phyloP scores from a whole-genome alignment of 2,113 vertebrate species.

The Casuarius casuarius region DNA sequence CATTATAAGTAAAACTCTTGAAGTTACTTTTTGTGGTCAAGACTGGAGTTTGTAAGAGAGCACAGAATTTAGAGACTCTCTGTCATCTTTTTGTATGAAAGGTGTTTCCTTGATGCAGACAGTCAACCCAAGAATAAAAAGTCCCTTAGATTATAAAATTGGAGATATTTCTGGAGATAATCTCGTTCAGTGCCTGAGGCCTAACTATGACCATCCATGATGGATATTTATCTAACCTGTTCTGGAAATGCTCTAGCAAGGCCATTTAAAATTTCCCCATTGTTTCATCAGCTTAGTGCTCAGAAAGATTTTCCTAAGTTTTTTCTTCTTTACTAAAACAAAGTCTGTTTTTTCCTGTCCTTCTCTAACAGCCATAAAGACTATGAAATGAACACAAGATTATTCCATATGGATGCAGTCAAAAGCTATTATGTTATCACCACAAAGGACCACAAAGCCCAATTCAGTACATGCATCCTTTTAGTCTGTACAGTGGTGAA shows the following conservation, averaged over 20 bases:
- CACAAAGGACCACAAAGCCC: background rate
- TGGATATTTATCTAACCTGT: background rate
- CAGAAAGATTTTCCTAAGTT: background rate
- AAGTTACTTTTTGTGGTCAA: background rate
- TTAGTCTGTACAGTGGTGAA: background rate
- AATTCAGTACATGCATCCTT: background rate
- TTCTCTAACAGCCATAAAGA: background rate
- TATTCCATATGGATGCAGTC: background rate
- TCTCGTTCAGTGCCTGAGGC: background rate
- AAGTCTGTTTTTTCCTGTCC: background rate
- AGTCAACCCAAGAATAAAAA: background rate
- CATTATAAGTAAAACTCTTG: background rate
- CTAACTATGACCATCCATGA: background rate
- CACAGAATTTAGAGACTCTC: background rate
- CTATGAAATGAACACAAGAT: background rate
- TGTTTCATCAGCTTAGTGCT: background rate
- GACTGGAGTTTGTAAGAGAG: background rate
- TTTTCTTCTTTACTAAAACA: background rate
- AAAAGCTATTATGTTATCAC: background rate
- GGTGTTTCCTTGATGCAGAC: background rate
- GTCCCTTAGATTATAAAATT: background rate
- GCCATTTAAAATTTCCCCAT: fast-evolving
- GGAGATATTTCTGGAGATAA: background rate
- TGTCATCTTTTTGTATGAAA: background rate
- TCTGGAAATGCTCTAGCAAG: background rate